phyloP scores from a whole-genome alignment of 35 echinoderm and acorn worm genomes.

The Chiridota heheva region DNA sequence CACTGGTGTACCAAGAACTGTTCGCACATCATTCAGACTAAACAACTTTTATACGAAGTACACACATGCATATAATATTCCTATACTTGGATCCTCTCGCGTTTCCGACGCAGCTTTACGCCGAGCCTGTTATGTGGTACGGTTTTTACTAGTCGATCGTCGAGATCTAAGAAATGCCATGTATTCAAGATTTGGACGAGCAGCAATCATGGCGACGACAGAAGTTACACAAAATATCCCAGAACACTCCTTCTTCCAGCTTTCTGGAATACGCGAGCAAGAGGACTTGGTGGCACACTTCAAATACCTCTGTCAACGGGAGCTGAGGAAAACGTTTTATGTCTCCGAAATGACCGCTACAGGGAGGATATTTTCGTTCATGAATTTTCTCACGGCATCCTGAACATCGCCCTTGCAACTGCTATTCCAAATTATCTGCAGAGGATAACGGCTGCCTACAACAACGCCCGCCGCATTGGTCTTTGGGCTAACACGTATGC shows the following conservation, averaged over 20 bases:
- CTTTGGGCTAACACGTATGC: conserved; percentile 76
- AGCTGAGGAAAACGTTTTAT: conserved; percentile 86
- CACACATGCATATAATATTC: conserved; percentile 80
- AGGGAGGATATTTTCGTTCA: conserved; percentile 83
- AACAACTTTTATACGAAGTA: conserved; percentile 54
- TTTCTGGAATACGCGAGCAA: conserved; percentile 25
- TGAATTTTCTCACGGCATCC: conserved; percentile 70
- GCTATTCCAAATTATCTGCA: conserved; percentile 25
- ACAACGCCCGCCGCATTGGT: conserved; percentile 53
- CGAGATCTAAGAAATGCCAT: conserved; percentile 57
- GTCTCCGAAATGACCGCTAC: conserved; percentile 51
- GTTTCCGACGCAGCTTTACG: conserved; percentile 55
- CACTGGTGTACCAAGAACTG: conserved; percentile 44
- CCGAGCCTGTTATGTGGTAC: conserved; percentile 68
- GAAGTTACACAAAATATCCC: conserved; percentile 68
- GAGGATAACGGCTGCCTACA: conserved; percentile 62
- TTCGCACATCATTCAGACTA: conserved; percentile 17
- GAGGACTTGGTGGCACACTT: conserved; percentile 78
- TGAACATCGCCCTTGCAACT: conserved; percentile 62
- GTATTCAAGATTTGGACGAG: conserved; percentile 56
- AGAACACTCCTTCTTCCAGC: conserved; percentile 65
- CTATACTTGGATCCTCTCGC: conserved; percentile 49
- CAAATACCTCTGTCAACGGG: conserved; percentile 83
- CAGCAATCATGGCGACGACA: conserved; percentile 64
- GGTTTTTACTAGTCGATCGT: conserved; percentile 67